Evolutionary conservation across 2,113 vertebrate genomes (phyloP), one percentile per base, ranked within the genome.

Genomic region (Psammodynastes pulverulentus): DNA sequence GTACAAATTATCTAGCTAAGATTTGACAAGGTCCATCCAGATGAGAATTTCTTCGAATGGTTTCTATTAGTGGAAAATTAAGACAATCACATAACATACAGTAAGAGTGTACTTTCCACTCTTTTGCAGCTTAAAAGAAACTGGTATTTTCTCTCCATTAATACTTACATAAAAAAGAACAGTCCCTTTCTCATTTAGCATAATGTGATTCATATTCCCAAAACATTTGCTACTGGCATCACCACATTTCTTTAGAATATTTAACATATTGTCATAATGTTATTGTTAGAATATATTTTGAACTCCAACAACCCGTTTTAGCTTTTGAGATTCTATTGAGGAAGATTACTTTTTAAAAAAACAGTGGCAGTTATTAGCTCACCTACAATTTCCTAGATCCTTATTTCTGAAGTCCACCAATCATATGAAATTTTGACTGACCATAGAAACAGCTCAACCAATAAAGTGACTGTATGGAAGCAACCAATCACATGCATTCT

Each of bases 381-480:
- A 92, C 4, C 91, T 46, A 45, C 0, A 26, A 88, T 85, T 84
- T 89, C 46, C 94, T 93, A 67, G 93, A 92, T 93, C 48, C 92
- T 95, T 94, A 92, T 58, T 95, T 58, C 0, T 88, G 0, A 53
- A 95, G 91, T 2, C 39, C 91, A 94, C 97, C 97, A 97, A 97
- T 96, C 92, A 92, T 93, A 49, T 2, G 0, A 89, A 45, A 87
- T 93, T 51, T 54, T 91, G 86, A 72, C 90, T 51, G 94, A 85
- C 91, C 97, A 96, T 96, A 93, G 97, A 97, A 98, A 98, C 97
- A 97, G 93, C n/a, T 88, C 0, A 24, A 88, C 97, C 98, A 98
- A 97, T 96, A 90, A 92, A 21, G 46, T 8, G 53, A 89, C 87
- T 89, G 92, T 58, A 84, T 23, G 84, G 91, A 96, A 97, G 62